These are phyloP conservation scores for Myoxocephalus aenaeus DNA, from an alignment of 2,797 vertebrate genomes.

Conservation along the genomic window DNA sequence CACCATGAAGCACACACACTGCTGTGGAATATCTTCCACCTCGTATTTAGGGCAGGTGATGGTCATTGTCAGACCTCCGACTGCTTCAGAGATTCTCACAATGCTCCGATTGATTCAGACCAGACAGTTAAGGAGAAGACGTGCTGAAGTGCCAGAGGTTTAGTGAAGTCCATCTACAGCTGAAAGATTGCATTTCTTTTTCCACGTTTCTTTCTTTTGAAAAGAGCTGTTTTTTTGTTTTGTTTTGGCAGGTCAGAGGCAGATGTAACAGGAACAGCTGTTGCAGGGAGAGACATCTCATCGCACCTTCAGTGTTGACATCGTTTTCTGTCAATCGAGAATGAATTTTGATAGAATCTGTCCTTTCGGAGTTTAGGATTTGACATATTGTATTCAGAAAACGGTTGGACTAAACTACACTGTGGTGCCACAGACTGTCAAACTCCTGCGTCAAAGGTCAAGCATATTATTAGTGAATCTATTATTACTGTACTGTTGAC, in stretches of 20 bases:
- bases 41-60: conserved; percentile 3
- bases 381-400: not conserved
- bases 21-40: conserved; percentile 9
- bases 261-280: conserved; percentile 37
- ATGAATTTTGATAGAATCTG: too few species aligned
- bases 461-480: not conserved
- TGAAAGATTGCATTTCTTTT: not conserved
- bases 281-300: too few species aligned
- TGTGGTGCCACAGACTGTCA: not conserved
- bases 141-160: not conserved
- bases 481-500: too few species aligned
- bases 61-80: conserved; percentile 27
- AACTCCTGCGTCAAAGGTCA: not conserved
- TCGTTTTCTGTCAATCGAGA: too few species aligned
- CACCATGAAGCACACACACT: not conserved
- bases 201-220: conserved; percentile 18
- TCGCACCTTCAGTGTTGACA: too few species aligned
- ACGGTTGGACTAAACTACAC: not conserved
- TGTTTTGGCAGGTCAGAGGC: conserved; percentile 25
- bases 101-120: not conserved
- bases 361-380: not conserved
- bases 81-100: conserved; percentile 10
- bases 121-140: conserved; percentile 13
- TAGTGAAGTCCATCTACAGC: not conserved
- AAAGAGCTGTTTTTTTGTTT: not conserved